Conservation (phyloP, 2,888 invertebrate species). For the Neelides folsomi region DNA sequence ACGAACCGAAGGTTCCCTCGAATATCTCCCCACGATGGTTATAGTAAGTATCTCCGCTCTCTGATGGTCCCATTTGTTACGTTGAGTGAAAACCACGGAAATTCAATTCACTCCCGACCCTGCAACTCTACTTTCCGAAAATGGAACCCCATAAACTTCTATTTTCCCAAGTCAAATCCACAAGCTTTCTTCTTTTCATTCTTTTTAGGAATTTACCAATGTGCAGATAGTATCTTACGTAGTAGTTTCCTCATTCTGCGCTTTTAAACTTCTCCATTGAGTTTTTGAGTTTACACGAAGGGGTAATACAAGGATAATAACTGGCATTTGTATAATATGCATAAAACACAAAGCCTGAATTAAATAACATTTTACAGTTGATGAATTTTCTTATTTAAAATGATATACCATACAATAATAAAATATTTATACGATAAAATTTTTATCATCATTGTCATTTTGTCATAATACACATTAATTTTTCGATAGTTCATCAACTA, state of each 20-base stretch:
- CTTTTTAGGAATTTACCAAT: not conserved
- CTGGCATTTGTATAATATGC: not conserved
- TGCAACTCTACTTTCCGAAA: not conserved
- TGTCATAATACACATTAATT: no score
- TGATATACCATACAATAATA: no score
- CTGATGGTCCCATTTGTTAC: slow-evolving; percentile 5
- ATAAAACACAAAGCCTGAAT: not conserved
- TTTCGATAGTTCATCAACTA: no score
- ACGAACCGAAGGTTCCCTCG: no score
- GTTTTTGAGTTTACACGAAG: not conserved
- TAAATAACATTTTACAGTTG: not conserved
- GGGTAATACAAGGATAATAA: not conserved
- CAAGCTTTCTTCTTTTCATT: not conserved
- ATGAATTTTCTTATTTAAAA: no score
- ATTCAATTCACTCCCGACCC: slow-evolving; percentile 6
- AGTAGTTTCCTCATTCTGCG: slow-evolving; percentile 1
- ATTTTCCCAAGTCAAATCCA: not conserved
- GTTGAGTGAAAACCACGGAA: slow-evolving; percentile 3
- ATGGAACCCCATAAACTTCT: not conserved
- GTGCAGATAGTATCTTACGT: not conserved
- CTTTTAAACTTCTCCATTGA: not conserved
- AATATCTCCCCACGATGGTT: no score
- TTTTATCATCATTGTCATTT: no score
- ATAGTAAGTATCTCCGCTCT: not conserved
- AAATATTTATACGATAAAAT: no score